Conservation (phyloP, 2,888 invertebrate genomes). For the Dynastes maya region DNA sequence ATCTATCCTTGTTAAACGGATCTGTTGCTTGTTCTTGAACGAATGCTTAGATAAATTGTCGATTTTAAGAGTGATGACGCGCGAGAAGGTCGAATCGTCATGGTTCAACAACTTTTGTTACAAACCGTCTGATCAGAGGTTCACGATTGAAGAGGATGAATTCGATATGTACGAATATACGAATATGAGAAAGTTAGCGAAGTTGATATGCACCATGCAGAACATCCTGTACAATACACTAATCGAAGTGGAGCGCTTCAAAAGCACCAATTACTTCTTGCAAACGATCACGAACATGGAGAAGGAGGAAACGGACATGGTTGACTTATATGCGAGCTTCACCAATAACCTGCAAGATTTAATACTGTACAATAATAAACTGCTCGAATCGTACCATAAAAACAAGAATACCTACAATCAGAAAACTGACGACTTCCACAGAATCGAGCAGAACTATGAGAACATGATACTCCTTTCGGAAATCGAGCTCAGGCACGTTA, state of each 20-base stretch:
- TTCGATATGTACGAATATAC: constrained; percentile 29
- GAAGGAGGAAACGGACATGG: background rate
- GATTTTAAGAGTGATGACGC: constrained; percentile 4
- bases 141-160: constrained; percentile 4
- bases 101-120: constrained; percentile 7
- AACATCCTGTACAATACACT: constrained; percentile 2
- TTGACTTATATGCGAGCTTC: background rate
- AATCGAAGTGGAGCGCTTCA: background rate
- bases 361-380: background rate
- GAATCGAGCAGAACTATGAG: constrained; percentile 13
- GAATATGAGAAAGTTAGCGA: constrained; percentile 16
- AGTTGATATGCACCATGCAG: constrained; percentile 20
- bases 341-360: constrained; percentile 3
- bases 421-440: background rate
- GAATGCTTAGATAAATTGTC: constrained; percentile 31
- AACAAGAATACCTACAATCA: background rate
- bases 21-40: background rate
- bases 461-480: constrained; percentile 3
- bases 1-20: background rate
- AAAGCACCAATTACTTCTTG: background rate
- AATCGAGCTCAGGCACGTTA: constrained; percentile 58
- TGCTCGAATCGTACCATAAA: background rate
- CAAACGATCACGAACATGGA: background rate
- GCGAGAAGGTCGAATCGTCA: constrained; percentile 6
- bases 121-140: constrained; percentile 6